Conservation (phyloP, 2,797 vertebrate species). For the Fundulus diaphanus region DNA sequence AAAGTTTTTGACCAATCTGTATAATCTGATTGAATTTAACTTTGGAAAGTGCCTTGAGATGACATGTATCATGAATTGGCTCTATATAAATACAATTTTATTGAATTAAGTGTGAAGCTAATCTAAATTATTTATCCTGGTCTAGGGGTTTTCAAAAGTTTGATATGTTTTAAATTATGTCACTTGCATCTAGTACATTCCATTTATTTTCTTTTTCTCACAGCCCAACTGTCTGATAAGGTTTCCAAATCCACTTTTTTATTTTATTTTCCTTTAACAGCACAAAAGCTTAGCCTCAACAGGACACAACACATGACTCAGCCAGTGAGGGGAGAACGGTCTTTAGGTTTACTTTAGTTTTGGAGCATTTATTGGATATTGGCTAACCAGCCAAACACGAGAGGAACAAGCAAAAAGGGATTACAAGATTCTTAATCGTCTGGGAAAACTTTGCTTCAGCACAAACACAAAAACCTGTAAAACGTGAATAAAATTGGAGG, state of each 20-base stretch:
- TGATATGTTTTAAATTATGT: background rate
- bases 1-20: no score
- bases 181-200: background rate
- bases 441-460: background rate
- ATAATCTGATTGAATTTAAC: no score
- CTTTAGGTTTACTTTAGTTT: background rate
- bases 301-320: background rate
- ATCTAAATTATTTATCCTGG: background rate
- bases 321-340: background rate
- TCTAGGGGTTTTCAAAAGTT: background rate
- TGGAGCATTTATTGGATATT: background rate
- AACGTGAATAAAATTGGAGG: constrained; percentile 10
- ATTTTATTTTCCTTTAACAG: background rate
- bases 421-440: constrained; percentile 8
- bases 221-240: background rate
- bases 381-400: constrained; percentile 5
- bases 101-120: background rate
- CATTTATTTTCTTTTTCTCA: background rate
- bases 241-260: background rate
- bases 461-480: constrained; percentile 6
- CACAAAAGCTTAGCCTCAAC: background rate
- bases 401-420: constrained; percentile 3
- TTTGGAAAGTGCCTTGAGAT: no score
- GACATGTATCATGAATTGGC: no score
- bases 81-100: no score